Evolutionary conservation across 2,888 invertebrate species (phyloP).

Genomic region (Spisula subtruncata): DNA sequence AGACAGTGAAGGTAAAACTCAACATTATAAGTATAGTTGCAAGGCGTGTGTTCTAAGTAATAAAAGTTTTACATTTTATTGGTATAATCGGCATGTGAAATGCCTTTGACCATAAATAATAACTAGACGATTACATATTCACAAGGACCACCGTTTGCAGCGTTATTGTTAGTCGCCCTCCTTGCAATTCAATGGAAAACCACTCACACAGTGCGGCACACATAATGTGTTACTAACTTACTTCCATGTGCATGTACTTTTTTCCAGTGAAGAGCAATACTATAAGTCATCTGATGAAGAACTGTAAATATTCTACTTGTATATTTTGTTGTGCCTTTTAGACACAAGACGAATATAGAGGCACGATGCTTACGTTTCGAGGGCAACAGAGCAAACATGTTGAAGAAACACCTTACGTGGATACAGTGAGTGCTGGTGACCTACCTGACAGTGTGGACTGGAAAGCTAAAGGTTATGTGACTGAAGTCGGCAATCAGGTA

Average conservation of each 20-base stretch:
- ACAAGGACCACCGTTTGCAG: too few relatives aligned
- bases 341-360: conserved; percentile 50
- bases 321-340: conserved; percentile 12
- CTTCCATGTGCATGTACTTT: not conserved
- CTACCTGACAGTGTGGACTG: conserved; percentile 85
- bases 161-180: too few relatives aligned
- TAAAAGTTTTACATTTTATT: too few relatives aligned
- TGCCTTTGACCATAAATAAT: too few relatives aligned
- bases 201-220: too few relatives aligned
- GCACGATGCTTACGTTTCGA: conserved; percentile 52
- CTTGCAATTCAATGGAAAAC: too few relatives aligned
- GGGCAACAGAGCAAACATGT: not conserved
- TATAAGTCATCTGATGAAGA: not conserved
- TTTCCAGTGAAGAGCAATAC: not conserved
- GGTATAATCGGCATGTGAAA: too few relatives aligned
- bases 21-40: too few relatives aligned
- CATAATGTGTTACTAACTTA: not conserved
- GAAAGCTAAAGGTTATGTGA: conserved; percentile 77
- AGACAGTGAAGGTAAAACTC: too few relatives aligned
- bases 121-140: too few relatives aligned
- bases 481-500: conserved; percentile 78
- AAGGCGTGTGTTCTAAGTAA: too few relatives aligned
- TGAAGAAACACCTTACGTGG: not conserved
- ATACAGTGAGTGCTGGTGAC: not conserved
- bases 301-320: not conserved